Evolutionary conservation across 2,113 vertebrate genomes (phyloP).

Genomic region (Pagrus major): DNA sequence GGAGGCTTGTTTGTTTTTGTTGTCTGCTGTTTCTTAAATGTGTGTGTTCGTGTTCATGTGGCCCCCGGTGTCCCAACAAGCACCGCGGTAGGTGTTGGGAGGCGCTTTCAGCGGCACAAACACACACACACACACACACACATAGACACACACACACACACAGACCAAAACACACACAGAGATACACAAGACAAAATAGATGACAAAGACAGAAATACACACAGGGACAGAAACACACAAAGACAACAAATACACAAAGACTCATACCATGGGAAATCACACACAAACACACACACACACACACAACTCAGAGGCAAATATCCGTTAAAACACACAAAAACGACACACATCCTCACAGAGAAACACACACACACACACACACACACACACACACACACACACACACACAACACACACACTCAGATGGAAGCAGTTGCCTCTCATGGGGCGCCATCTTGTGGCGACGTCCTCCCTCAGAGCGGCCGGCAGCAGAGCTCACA

Average conservation of each 20-base stretch:
- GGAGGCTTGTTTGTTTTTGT: slow-evolving; percentile 82
- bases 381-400: slow-evolving; percentile 14
- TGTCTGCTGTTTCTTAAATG: slow-evolving; percentile 78
- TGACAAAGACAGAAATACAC: slow-evolving; percentile 55
- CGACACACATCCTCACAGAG: slow-evolving; percentile 13
- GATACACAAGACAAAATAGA: slow-evolving; percentile 49
- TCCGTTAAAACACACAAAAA: slow-evolving; percentile 36
- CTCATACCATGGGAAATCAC: slow-evolving; percentile 39
- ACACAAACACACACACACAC: slow-evolving; percentile 25
- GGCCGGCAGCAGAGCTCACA: too few species aligned
- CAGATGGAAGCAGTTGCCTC: slow-evolving; percentile 35
- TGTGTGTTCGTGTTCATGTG: slow-evolving; percentile 78
- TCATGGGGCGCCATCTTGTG: slow-evolving; percentile 72
- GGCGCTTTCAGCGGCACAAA: slow-evolving; percentile 59
- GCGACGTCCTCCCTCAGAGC: not conserved
- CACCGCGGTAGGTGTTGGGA: slow-evolving; percentile 78
- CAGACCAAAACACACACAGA: too few species aligned
- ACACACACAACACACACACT: slow-evolving; percentile 18
- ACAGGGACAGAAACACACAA: slow-evolving; percentile 29
- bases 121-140: slow-evolving; percentile 35
- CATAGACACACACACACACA: slow-evolving; percentile 30
- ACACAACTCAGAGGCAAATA: slow-evolving; percentile 42
- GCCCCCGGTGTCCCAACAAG: slow-evolving; percentile 79
- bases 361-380: not conserved
- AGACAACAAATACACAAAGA: slow-evolving; percentile 25